Percentiles rank a stretch among this genome's conserved stretches.
Evolutionary conservation across 2,888 invertebrate species (phyloP).

Genomic region (Drosophila subquinaria): DNA sequence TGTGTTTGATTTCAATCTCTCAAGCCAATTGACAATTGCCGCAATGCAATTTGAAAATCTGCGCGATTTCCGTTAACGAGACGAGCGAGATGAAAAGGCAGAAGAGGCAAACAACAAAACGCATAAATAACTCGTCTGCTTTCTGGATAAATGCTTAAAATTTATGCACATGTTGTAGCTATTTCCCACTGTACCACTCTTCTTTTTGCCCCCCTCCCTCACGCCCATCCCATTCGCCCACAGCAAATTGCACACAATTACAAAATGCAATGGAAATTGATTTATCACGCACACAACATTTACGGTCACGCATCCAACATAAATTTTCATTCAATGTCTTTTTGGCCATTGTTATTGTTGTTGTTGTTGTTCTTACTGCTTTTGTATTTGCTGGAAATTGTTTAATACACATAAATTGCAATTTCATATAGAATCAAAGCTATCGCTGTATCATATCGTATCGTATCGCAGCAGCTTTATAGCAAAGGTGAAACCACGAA

Average conservation of each 20-base stretch:
- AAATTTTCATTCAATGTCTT: conserved; percentile 77
- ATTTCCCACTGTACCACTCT: conserved; percentile 8
- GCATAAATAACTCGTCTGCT: conserved; percentile 59
- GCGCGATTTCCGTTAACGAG: conserved; percentile 65
- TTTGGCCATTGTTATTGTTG: conserved; percentile 51
- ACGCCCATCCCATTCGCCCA: not conserved
- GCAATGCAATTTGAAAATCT: conserved; percentile 72
- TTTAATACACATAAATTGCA: conserved; percentile 70
- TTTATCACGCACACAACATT: conserved; percentile 78
- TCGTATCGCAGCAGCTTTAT: not conserved
- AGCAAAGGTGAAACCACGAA: conserved; percentile 5
- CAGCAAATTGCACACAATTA: conserved; percentile 74
- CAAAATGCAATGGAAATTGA: conserved; percentile 79
- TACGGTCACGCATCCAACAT: conserved; percentile 77
- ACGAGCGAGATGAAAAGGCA: conserved; percentile 41
- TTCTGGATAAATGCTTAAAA: conserved; percentile 70
- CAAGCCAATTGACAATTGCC: conserved; percentile 74
- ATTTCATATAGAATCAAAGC: conserved; percentile 53
- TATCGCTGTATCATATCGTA: not conserved
- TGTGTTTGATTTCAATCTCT: conserved; percentile 67
- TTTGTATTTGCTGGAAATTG: conserved; percentile 62
- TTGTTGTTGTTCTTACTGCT: conserved; percentile 31
- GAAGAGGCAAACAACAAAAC: conserved; percentile 44
- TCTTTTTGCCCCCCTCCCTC: not conserved
- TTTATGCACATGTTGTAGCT: conserved; percentile 45